Conservation (phyloP, 1,140 invertebrate genomes). For the Caenorhabditis elegans region WBcel235 BX284606.5:11001001-11001500, state of each 20-base stretch:
- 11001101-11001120: constrained; percentile 25
- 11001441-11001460: neutral
- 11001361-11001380: constrained; percentile 3
- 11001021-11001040: constrained; percentile 12
- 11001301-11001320: too few relatives aligned
- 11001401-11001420: constrained; percentile 20
- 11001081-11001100: constrained; percentile 1
- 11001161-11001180: constrained; percentile 12
- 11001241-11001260: too few relatives aligned
- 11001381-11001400: constrained; percentile 23
- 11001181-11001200: too few relatives aligned
- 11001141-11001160: constrained; percentile 28
- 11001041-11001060: neutral
- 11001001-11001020: constrained; percentile 13
- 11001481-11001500: constrained; percentile 20
- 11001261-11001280: too few relatives aligned
- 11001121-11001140: constrained; percentile 33
- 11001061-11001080: constrained; percentile 5
- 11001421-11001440: neutral
- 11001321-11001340: neutral
- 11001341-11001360: constrained; percentile 11
- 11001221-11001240: too few relatives aligned
- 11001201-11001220: too few relatives aligned
- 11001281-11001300: too few relatives aligned
- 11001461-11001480: constrained; percentile 25